These are phyloP conservation scores for Dissostichus mawsoni DNA, from an alignment of 2,113 vertebrate species.

Conservation along the genomic window DNA sequence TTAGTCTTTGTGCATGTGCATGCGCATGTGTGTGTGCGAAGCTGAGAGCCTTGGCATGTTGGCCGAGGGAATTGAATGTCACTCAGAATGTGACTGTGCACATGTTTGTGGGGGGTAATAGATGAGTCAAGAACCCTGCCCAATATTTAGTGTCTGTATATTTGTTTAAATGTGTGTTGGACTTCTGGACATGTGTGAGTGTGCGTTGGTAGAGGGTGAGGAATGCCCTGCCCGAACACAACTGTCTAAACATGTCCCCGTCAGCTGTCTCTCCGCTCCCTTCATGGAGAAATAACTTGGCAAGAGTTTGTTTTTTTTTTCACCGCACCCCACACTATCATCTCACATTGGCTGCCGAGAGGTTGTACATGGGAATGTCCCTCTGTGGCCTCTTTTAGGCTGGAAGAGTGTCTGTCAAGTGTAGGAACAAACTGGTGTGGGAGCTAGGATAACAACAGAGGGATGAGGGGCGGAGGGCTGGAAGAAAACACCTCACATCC, in stretches of 20 bases:
- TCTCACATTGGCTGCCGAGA: constrained; percentile 58
- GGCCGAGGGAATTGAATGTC: constrained; percentile 78
- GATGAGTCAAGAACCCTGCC: constrained; percentile 63
- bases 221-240: constrained; percentile 82
- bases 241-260: constrained; percentile 80
- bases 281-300: constrained; percentile 71
- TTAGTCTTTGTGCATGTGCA: constrained; percentile 29
- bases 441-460: constrained; percentile 19
- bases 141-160: constrained; percentile 60
- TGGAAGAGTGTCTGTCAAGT: constrained; percentile 44
- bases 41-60: constrained; percentile 61
- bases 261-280: constrained; percentile 85
- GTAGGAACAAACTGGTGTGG: constrained; percentile 27
- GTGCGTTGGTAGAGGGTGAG: constrained; percentile 49
- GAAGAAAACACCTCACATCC: constrained; percentile 58
- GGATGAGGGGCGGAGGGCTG: constrained; percentile 16
- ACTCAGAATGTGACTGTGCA: constrained; percentile 64
- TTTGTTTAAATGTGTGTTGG: constrained; percentile 53
- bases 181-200: constrained; percentile 60
- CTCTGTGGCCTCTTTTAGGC: constrained; percentile 55
- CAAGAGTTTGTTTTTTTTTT: constrained; percentile 66
- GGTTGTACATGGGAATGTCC: constrained; percentile 57
- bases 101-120: constrained; percentile 56
- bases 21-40: not conserved
- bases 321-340: constrained; percentile 59